A percentile compares a stretch with the other conserved stretches of the same genome.
These are phyloP conservation scores for Sebastes minor DNA, from an alignment of 2,797 vertebrate species.

Conservation along the genomic window DNA sequence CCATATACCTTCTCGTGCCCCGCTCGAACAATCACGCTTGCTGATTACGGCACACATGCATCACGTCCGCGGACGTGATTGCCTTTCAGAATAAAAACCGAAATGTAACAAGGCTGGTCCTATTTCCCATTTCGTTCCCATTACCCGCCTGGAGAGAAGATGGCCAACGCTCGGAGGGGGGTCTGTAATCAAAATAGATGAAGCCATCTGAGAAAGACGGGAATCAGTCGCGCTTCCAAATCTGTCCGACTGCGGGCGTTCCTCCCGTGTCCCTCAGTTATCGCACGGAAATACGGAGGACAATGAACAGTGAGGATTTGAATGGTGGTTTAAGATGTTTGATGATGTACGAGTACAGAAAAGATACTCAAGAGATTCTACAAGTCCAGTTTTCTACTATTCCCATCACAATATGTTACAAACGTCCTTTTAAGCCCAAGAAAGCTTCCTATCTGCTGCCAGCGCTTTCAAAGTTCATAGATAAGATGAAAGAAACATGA, in stretches of 20 bases:
- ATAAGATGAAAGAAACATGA: slow-evolving; percentile 38
- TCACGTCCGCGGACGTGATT: slow-evolving; percentile 35
- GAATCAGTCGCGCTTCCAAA: slow-evolving; percentile 42
- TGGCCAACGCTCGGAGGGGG: slow-evolving; percentile 42
- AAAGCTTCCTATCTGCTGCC: slow-evolving; percentile 1
- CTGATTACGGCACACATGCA: slow-evolving; percentile 16
- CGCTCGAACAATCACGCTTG: not conserved
- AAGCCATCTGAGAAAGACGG: slow-evolving; percentile 36
- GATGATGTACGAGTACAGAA: not conserved
- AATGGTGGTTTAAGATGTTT: not conserved
- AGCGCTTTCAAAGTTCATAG: slow-evolving; percentile 23
- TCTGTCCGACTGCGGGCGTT: not conserved
- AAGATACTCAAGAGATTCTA: not conserved
- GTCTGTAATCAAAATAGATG: slow-evolving; percentile 61
- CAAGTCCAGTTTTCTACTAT: not conserved
- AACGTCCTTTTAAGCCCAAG: not conserved
- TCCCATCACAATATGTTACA: not conserved
- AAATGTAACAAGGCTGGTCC: slow-evolving; percentile 31
- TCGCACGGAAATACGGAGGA: not conserved
- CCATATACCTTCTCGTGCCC: not conserved
- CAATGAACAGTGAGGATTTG: not conserved
- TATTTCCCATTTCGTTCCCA: slow-evolving; percentile 36
- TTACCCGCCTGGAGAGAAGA: slow-evolving; percentile 48
- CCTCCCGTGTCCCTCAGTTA: not conserved
- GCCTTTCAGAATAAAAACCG: slow-evolving; percentile 46